These are phyloP conservation scores for Eupeodes luniger DNA, from an alignment of 2,888 invertebrate genomes.

Conservation along the genomic window DNA sequence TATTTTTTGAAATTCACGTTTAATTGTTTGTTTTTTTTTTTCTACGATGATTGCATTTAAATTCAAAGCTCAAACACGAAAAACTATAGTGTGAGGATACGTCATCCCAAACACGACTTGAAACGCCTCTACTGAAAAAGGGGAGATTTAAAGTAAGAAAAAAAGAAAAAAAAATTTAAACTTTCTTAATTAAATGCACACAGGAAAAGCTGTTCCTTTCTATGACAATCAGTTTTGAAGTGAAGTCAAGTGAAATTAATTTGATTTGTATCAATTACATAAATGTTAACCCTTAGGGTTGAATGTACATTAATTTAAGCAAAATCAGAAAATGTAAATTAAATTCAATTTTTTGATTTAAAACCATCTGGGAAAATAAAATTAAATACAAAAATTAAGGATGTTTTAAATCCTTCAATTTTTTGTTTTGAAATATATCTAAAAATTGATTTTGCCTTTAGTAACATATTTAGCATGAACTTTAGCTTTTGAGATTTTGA, in stretches of 20 bases:
- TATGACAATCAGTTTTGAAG: neutral
- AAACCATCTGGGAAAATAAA: neutral
- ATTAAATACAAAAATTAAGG: too few species aligned
- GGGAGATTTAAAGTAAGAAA: neutral
- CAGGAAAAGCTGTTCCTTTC: neutral
- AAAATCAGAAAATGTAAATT: neutral
- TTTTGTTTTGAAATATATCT: too few species aligned
- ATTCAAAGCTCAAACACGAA: slow-evolving; percentile 19
- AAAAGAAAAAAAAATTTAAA: neutral
- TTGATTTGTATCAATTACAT: neutral
- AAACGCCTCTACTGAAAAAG: neutral
- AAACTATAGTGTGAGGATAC: neutral
- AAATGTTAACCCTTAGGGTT: neutral
- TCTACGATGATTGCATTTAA: neutral
- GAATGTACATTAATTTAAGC: neutral
- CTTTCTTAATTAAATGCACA: slow-evolving; percentile 11
- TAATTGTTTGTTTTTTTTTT: neutral
- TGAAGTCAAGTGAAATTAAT: neutral
- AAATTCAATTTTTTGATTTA: neutral
- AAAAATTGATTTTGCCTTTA: too few species aligned
- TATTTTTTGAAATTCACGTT: slow-evolving; percentile 4
- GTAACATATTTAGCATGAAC: too few species aligned
- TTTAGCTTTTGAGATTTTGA: too few species aligned
- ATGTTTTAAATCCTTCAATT: too few species aligned
- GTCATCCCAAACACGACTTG: neutral